Evolutionary conservation across 2,113 vertebrate species (phyloP), one percentile per base, ranked within the genome.

Genomic region (Xiphias gladius): DNA sequence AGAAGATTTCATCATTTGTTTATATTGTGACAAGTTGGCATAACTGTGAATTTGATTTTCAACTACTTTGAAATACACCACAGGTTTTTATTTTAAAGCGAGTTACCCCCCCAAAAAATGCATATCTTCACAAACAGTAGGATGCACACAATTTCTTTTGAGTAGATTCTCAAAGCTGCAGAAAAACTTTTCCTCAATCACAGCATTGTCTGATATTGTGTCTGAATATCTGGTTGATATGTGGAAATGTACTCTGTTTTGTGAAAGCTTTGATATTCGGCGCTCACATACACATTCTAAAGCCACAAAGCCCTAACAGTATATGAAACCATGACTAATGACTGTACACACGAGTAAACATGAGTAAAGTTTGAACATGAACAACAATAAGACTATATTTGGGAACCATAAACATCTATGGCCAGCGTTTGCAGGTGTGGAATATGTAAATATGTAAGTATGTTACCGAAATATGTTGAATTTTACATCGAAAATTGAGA

Each of bases 261-360:
- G 57, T 70, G 58, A 91, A 88, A 86, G 79, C 90, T 91, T 92
- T 95, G 92, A 94, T 92, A 95, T 93, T 88, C 73, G 13, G 62
- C 28, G 54, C 79, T 90, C 82, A 73, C 84, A 78, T 79, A 74
- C 72, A 84, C 78, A 70, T 81, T 85, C 76, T 76, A 59, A 95
- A 94, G 93, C 93, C 94, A 91, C 94, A 95, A 93, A 94, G 86
- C 82, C 92, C 87, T 68, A 77, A 88, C 63, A 93, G 87, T 91
- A 84, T 92, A 83, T 88, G 94, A 95, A 95, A 95, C 93, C 89
- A 88, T 95, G 94, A 96, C 91, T 94, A 94, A 95, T 95, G 90
- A 90, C 93, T 90, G 90, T 94, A 94, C 89, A 86, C 76, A 64
- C 4, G 30, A 85, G 82, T 90, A 94, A 91, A 92, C 88, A 89